Evolutionary conservation across 2,888 invertebrate genomes (phyloP), one percentile per base, ranked within the genome.

Genomic region (Actias luna): DNA sequence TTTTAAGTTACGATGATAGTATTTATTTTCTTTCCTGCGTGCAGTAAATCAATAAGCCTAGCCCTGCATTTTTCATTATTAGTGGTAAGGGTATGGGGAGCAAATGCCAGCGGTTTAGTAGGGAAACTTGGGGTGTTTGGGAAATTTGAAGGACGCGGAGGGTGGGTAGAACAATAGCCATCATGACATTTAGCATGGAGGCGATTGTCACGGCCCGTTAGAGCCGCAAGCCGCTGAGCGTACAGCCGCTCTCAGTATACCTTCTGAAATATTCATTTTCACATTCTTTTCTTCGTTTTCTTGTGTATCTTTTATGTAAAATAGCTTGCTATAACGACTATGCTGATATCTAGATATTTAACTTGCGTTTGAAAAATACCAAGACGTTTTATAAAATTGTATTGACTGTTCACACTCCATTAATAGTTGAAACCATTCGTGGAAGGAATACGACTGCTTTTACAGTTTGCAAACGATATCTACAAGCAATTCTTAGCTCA

Each of bases 111-210:
- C 82, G 79, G 83, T 84, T 83, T 76, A 77, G 76, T 73, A 79
- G 81, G 81, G 80, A 79, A 83, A 79, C 76, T 72, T 69, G 72
- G 82, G 82, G 82, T 76, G 80, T 69, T 70, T 65, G 72, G 71
- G 73, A 67, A 70, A 72, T 67, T 75, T 59, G 73, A 72, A 77
- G 77, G 72, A 76, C 68, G 73, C 65, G 74, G 74, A 71, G 77
- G 70, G 73, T 67, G 70, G 69, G 79, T 79, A 84, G 88, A 92
- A 92, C 92, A 92, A 92, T 92, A 82, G 88, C 88, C 83, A 90
- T 89, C 90, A 87, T 92, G 92, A 92, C 91, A 92, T 92, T 92
- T 92, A 92, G 88, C 88, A 89, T 89, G 89, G 89, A 90, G 89
- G 86, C 89, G 87, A 88, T 92, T 89, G 89, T 91, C 89, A 88